Percentiles rank a stretch among this genome's conserved stretches.
Conservation (phyloP, 2,888 invertebrate genomes). For the Mycalesis mineus region DNA sequence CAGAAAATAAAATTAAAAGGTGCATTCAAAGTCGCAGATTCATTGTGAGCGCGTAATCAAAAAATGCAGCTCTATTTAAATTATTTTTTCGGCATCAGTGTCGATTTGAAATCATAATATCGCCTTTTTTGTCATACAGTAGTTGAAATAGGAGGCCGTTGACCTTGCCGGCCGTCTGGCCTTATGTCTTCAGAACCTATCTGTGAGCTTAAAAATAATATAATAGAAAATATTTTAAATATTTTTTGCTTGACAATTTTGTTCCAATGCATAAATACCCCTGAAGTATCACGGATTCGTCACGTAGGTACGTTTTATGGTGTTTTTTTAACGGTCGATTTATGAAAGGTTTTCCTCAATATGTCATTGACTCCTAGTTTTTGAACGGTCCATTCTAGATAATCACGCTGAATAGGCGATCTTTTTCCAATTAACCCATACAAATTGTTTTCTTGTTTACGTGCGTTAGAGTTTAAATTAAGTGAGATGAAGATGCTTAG, state of each 20-base stretch:
- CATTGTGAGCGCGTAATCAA: too few relatives aligned
- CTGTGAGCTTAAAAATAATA: not conserved
- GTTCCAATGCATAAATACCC: slow-evolving; percentile 33
- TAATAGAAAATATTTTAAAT: slow-evolving; percentile 13
- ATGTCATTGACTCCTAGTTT: slow-evolving; percentile 56
- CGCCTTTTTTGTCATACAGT: slow-evolving; percentile 9
- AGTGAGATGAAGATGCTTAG: not conserved
- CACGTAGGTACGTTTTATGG: slow-evolving; percentile 55
- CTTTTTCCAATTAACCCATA: slow-evolving; percentile 21
- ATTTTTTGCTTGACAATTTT: slow-evolving; percentile 25
- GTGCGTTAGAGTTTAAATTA: not conserved
- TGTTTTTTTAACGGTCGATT: slow-evolving; percentile 46
- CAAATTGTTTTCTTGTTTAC: slow-evolving; percentile 10
- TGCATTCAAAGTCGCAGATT: too few relatives aligned
- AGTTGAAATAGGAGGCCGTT: slow-evolving; percentile 13
- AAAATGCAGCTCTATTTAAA: not conserved
- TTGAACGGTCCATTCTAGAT: slow-evolving; percentile 26
- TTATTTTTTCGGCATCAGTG: not conserved
- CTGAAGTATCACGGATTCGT: slow-evolving; percentile 45
- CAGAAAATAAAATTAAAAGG: too few relatives aligned
- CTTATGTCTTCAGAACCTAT: slow-evolving; percentile 4
- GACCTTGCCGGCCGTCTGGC: slow-evolving; percentile 10
- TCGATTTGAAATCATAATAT: not conserved
- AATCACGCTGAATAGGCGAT: slow-evolving; percentile 27
- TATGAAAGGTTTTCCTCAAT: slow-evolving; percentile 59